Evolutionary conservation across 2,113 vertebrate genomes (phyloP).

Genomic region (human): DNA sequence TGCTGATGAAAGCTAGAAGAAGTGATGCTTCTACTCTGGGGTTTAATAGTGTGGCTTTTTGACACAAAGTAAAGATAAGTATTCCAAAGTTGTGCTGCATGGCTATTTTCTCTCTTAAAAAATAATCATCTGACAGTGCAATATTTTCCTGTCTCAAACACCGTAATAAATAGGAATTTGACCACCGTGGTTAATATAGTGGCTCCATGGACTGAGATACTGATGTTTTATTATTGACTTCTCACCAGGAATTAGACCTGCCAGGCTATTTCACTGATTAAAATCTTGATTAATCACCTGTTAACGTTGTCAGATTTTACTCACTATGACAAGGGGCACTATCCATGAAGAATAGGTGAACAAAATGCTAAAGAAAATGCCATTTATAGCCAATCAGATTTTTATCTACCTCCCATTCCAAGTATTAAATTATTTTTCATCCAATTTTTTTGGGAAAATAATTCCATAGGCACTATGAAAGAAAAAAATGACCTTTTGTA

Average conservation of each 20-base stretch:
- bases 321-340: neutral
- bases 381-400: neutral
- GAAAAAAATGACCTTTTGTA: neutral
- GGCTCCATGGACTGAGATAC: conserved; percentile 14
- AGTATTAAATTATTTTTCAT: conserved; percentile 10
- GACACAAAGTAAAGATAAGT: conserved; percentile 55
- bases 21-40: conserved; percentile 62
- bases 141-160: conserved; percentile 63
- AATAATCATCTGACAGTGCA: conserved; percentile 64
- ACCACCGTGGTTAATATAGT: conserved; percentile 57
- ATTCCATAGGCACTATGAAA: neutral
- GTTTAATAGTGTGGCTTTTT: conserved; percentile 59
- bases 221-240: conserved; percentile 66
- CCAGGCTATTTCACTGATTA: conserved; percentile 51
- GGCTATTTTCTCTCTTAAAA: conserved; percentile 70
- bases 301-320: conserved; percentile 60
- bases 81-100: conserved; percentile 56
- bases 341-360: neutral
- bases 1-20: conserved; percentile 68
- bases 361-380: neutral
- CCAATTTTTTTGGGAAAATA: neutral
- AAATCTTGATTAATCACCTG: conserved; percentile 40
- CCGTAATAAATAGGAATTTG: conserved; percentile 71
- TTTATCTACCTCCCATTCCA: neutral
- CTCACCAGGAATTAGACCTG: conserved; percentile 18